Evolutionary conservation across 1,140 invertebrate genomes (phyloP).

Genomic region (Liolophura sinensis): DNA sequence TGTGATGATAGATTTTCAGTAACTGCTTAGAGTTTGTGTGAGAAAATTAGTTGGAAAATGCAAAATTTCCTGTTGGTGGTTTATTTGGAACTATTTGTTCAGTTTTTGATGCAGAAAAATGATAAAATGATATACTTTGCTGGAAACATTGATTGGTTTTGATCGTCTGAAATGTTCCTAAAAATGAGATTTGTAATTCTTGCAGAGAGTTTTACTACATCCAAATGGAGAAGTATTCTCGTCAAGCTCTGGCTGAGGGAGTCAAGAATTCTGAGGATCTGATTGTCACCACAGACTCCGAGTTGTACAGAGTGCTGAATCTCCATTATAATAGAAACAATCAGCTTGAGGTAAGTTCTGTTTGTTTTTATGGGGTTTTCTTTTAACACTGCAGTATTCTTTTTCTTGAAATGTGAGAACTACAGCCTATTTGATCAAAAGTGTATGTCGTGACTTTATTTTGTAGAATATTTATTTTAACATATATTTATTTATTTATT

Average conservation of each 20-base stretch:
- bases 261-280: conserved; percentile 91
- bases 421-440: no score
- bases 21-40: not conserved
- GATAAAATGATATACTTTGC: no score
- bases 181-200: conserved; percentile 14
- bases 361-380: not conserved
- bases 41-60: no score
- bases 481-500: no score
- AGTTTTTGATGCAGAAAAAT: not conserved
- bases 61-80: not conserved
- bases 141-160: no score
- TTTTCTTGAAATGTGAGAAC: no score
- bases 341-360: conserved; percentile 94
- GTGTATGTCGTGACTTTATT: no score
- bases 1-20: no score
- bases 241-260: conserved; percentile 96
- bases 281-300: conserved; percentile 90
- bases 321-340: conserved; percentile 99
- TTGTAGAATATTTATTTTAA: no score
- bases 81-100: not conserved
- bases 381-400: no score
- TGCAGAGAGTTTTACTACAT: conserved; percentile 99
- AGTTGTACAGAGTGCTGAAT: conserved; percentile 97
- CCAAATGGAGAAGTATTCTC: conserved; percentile 99
- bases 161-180: no score